These are phyloP conservation scores for Cryptus armator DNA, from an alignment of 2,888 invertebrate genomes.

Conservation along the genomic window DNA sequence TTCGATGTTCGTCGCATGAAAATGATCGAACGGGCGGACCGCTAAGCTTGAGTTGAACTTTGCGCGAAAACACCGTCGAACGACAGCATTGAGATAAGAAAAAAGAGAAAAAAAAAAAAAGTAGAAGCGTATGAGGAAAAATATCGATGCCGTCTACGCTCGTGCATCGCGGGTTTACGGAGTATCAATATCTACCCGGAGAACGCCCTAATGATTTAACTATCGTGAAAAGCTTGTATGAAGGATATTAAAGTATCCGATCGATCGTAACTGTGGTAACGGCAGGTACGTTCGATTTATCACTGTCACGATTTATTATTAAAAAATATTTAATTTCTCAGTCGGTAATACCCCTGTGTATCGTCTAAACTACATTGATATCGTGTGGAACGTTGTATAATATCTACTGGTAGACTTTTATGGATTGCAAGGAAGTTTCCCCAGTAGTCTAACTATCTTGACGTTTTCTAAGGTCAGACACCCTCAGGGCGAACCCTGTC, in stretches of 20 bases:
- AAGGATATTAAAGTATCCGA: slow-evolving; percentile 32
- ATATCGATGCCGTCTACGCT: not conserved
- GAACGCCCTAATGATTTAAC: not conserved
- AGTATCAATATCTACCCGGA: not conserved
- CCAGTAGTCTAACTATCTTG: slow-evolving; percentile 1
- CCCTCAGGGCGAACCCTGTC: not conserved
- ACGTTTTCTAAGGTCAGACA: not conserved
- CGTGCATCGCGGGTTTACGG: not conserved
- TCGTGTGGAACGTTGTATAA: too few relatives aligned
- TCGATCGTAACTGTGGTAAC: slow-evolving; percentile 24
- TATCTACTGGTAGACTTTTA: not conserved
- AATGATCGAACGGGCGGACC: slow-evolving; percentile 30
- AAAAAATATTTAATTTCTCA: slow-evolving; percentile 60
- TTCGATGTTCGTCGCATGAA: slow-evolving; percentile 50
- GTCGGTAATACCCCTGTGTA: not conserved
- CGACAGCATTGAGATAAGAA: not conserved
- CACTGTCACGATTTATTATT: slow-evolving; percentile 78
- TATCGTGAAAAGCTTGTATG: not conserved
- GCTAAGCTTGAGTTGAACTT: slow-evolving; percentile 25
- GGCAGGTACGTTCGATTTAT: slow-evolving; percentile 71
- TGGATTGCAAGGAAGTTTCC: not conserved
- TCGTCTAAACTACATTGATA: too few relatives aligned
- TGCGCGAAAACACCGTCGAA: slow-evolving; percentile 27
- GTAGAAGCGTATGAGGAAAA: not conserved
- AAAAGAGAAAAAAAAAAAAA: not conserved